phyloP scores from a whole-genome alignment of 2,888 invertebrate species.

The Rugalucina vietnamica region DNA sequence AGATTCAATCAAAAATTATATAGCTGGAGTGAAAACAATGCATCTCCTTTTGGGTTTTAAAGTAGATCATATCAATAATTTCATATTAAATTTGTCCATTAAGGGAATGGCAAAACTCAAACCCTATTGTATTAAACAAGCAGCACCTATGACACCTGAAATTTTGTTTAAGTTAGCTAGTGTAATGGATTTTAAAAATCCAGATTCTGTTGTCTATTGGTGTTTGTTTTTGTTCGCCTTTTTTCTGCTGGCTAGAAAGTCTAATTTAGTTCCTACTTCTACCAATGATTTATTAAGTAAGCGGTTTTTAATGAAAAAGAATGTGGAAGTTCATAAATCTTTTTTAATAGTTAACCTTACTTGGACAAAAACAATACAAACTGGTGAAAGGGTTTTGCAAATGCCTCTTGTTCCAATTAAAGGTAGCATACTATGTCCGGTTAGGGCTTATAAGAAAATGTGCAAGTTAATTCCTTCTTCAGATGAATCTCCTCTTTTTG shows the following conservation, averaged over 20 bases:
- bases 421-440: neutral
- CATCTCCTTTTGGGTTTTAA: neutral
- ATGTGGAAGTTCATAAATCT: neutral
- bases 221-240: neutral
- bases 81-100: neutral
- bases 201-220: neutral
- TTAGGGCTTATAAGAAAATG: neutral
- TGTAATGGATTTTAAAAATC: neutral
- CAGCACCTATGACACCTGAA: neutral
- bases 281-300: neutral
- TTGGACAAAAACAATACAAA: neutral
- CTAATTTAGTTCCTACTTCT: neutral
- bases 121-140: neutral
- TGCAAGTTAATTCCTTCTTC: neutral
- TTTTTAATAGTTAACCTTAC: neutral
- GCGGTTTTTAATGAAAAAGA: neutral
- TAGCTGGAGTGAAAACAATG: slow-evolving; percentile 12
- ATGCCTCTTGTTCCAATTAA: neutral
- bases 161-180: neutral
- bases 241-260: neutral
- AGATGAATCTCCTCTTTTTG: neutral
- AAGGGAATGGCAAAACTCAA: neutral
- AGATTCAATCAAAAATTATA: slow-evolving; percentile 11
- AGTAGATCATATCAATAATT: neutral
- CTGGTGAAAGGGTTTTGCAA: neutral